Percentiles rank a stretch among this genome's conserved stretches.
Conservation (phyloP, 2,797 vertebrate species). For the Argyrosomus regius region DNA sequence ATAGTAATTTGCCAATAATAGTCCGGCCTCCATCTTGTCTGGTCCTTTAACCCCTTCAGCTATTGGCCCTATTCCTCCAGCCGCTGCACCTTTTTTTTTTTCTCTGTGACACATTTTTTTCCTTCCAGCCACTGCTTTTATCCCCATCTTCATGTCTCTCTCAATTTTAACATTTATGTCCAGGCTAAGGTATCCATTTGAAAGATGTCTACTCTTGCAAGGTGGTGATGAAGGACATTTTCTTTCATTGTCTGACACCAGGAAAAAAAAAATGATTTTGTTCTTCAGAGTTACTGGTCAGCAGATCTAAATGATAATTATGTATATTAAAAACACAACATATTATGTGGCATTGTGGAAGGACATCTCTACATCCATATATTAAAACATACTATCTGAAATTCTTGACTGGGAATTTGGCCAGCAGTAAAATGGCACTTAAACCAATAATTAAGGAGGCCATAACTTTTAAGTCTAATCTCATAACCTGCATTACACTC, state of each 20-base stretch:
- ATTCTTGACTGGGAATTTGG: neutral
- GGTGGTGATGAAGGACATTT: conserved; percentile 1
- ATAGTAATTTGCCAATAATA: conserved; percentile 62
- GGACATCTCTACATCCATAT: neutral
- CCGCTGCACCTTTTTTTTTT: conserved; percentile 21
- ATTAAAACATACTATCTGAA: neutral
- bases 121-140: conserved; percentile 23
- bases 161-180: conserved; percentile 28
- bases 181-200: conserved; percentile 6
- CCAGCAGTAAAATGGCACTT: neutral
- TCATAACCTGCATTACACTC: neutral
- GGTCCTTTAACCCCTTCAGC: conserved; percentile 46
- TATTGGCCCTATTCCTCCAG: conserved; percentile 58
- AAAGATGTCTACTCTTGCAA: conserved; percentile 14
- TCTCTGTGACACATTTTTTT: conserved; percentile 34
- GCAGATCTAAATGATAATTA: neutral
- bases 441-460: neutral
- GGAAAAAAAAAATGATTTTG: neutral
- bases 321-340: neutral
- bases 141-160: conserved; percentile 22
- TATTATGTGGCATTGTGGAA: neutral
- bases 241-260: no score
- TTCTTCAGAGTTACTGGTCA: no score
- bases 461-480: neutral
- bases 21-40: conserved; percentile 58